Evolutionary conservation across 2,888 invertebrate species (phyloP).

Genomic region (Dendrolimus pini): DNA sequence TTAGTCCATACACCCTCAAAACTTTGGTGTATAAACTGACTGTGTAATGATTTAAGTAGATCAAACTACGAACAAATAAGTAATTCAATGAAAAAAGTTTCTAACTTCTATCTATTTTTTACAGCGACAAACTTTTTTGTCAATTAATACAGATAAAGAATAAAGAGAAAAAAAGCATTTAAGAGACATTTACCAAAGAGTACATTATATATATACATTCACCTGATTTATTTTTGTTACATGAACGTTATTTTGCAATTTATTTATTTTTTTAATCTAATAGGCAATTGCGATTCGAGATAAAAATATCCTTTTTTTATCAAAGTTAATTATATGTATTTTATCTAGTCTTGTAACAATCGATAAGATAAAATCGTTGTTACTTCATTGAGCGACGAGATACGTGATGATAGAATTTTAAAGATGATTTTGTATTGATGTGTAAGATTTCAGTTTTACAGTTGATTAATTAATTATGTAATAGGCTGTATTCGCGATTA

Average conservation of each 20-base stretch:
- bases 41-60: not conserved
- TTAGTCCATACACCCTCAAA: too few relatives aligned
- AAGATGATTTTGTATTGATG: too few relatives aligned
- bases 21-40: not conserved
- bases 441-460: too few relatives aligned
- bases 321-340: not conserved
- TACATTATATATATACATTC: slow-evolving; percentile 1
- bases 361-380: not conserved
- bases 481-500: too few relatives aligned
- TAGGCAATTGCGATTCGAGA: not conserved
- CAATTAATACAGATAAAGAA: not conserved
- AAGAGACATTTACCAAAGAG: too few relatives aligned
- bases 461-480: too few relatives aligned
- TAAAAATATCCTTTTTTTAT: not conserved
- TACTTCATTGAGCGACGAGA: too few relatives aligned
- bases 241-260: not conserved
- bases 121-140: not conserved
- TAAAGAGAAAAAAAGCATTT: not conserved
- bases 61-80: not conserved
- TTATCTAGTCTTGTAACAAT: not conserved
- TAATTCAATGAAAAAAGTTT: not conserved
- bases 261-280: not conserved
- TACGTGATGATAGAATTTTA: too few relatives aligned
- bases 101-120: not conserved
- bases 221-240: slow-evolving; percentile 4